Percentiles rank a stretch among this genome's conserved stretches.
phyloP scores from a whole-genome alignment of 2,888 invertebrate species.

The Matsumyia berberina region DNA sequence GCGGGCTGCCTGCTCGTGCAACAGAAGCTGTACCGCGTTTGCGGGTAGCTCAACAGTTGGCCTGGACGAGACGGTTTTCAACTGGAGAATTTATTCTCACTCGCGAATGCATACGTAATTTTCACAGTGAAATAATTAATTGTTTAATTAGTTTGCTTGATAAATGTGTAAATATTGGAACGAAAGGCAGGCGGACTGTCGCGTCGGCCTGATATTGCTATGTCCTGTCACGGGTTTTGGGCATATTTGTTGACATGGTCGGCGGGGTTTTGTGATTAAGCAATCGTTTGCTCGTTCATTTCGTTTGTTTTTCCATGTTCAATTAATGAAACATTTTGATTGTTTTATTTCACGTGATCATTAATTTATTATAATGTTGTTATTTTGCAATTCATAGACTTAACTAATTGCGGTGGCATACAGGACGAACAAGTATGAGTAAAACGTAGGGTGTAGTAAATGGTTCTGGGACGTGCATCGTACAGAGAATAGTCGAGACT shows the following conservation, averaged over 20 bases:
- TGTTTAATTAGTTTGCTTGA: slow-evolving; percentile 66
- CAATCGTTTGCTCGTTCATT: slow-evolving; percentile 52
- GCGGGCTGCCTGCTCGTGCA: slow-evolving; percentile 4
- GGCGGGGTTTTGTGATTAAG: slow-evolving; percentile 54
- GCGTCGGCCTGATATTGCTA: slow-evolving; percentile 17
- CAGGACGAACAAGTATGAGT: neutral
- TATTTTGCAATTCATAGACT: slow-evolving; percentile 1
- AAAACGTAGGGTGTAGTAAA: no score
- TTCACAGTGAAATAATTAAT: slow-evolving; percentile 63
- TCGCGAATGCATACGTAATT: slow-evolving; percentile 29
- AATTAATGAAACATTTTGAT: slow-evolving; percentile 37
- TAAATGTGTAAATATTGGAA: slow-evolving; percentile 68
- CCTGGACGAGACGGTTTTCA: neutral
- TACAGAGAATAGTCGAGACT: no score
- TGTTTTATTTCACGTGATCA: slow-evolving; percentile 26
- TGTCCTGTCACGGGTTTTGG: neutral
- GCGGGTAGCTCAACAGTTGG: slow-evolving; percentile 55
- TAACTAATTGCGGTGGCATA: neutral
- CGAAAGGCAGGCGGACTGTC: slow-evolving; percentile 21
- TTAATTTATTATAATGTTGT: slow-evolving; percentile 19
- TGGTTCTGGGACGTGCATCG: no score
- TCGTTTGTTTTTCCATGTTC: slow-evolving; percentile 22
- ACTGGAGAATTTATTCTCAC: slow-evolving; percentile 1
- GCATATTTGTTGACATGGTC: slow-evolving; percentile 7
- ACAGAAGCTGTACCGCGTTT: neutral